These are phyloP conservation scores for Tineola bisselliella DNA, from an alignment of 2,888 invertebrate genomes.

Conservation along the genomic window DNA sequence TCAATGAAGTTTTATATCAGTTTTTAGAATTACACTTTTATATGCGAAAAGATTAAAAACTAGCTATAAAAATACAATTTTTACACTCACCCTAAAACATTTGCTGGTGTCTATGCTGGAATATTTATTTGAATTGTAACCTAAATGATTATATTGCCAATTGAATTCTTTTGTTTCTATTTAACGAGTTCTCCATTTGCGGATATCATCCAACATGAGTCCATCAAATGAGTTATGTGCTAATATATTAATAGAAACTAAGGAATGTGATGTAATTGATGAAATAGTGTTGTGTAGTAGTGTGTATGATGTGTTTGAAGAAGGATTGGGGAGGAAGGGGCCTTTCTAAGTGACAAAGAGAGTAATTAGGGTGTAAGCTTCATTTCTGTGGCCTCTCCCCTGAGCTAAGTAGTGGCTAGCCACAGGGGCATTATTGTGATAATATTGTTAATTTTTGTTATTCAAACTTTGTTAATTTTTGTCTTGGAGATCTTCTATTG, in stretches of 20 bases:
- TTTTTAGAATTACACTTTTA: conserved; percentile 3
- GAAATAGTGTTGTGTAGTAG: background rate
- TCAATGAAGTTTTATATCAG: background rate
- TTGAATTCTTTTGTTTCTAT: background rate
- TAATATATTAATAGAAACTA: background rate
- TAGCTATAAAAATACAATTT: background rate
- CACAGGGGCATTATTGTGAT: conserved; percentile 13
- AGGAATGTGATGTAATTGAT: background rate
- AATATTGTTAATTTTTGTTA: conserved; percentile 13
- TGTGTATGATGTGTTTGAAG: background rate
- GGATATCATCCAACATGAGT: too few relatives aligned
- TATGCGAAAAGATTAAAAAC: background rate
- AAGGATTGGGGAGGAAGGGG: background rate
- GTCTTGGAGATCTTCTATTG: background rate
- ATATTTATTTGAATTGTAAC: too few relatives aligned
- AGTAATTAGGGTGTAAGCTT: background rate
- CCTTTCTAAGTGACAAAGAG: background rate
- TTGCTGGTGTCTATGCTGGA: background rate
- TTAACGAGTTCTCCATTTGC: too few relatives aligned
- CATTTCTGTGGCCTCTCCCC: conserved; percentile 7
- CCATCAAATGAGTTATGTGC: background rate
- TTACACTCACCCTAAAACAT: background rate
- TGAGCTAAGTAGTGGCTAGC: background rate
- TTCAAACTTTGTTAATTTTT: conserved; percentile 7
- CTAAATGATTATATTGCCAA: too few relatives aligned